These are phyloP conservation scores for Caenorhabditis doughertyi DNA, from an alignment of 2,888 invertebrate species.

Conservation along the genomic window DNA sequence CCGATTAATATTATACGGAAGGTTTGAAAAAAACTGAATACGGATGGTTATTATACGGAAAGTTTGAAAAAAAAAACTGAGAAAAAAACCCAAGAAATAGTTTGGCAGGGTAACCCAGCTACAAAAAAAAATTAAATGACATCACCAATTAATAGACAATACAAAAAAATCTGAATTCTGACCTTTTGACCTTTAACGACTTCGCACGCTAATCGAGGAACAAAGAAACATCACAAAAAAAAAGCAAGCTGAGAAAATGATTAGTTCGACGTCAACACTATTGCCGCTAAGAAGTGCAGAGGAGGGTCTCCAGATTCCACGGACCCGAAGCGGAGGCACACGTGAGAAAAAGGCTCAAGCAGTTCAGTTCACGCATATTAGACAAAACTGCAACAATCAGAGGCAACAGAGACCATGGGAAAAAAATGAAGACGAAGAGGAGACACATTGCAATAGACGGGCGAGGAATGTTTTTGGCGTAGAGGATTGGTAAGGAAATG, in stretches of 20 bases:
- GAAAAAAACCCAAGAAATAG: no score
- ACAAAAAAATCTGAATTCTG: slow-evolving; percentile 6
- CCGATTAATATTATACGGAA: no score
- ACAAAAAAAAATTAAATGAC: neutral
- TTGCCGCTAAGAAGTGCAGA: neutral
- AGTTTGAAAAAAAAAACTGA: no score
- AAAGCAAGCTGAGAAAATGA: slow-evolving; percentile 27
- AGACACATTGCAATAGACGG: slow-evolving; percentile 27
- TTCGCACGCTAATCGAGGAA: slow-evolving; percentile 27
- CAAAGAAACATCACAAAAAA: slow-evolving; percentile 40
- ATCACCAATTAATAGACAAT: neutral
- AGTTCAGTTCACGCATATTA: slow-evolving; percentile 51
- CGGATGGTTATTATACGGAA: no score
- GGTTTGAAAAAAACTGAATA: no score
- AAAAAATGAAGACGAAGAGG: slow-evolving; percentile 6
- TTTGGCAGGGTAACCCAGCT: no score
- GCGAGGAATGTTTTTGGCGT: slow-evolving; percentile 37
- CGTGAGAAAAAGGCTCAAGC: slow-evolving; percentile 55
- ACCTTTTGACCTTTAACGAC: slow-evolving; percentile 25
- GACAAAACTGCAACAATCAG: slow-evolving; percentile 36
- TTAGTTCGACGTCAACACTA: slow-evolving; percentile 39
- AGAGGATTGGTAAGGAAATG: slow-evolving; percentile 10
- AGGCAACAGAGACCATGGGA: slow-evolving; percentile 43
- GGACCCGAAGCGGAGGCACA: slow-evolving; percentile 10
- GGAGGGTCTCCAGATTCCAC: slow-evolving; percentile 9